A percentile compares a stretch with the other conserved stretches of the same genome.
Evolutionary conservation across 2,888 invertebrate genomes (phyloP).

Genomic region (Idaea biselata): DNA sequence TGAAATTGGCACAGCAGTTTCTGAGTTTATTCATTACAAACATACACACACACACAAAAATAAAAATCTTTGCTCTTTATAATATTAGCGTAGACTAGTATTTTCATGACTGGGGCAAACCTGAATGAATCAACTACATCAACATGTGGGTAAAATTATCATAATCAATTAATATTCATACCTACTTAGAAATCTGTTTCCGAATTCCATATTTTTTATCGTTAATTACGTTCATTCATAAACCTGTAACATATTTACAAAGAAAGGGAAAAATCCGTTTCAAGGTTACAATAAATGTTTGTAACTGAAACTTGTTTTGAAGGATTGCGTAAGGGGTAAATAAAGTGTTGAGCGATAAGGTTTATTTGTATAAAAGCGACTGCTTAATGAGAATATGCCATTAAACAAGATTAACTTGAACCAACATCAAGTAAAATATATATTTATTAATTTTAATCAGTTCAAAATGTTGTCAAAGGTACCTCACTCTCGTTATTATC

Average conservation of each 20-base stretch:
- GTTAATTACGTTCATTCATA: not conserved
- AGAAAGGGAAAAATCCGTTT: not conserved
- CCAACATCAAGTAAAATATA: conserved; percentile 20
- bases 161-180: not conserved
- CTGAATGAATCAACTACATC: not conserved
- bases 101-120: not conserved
- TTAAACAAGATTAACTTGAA: conserved; percentile 6
- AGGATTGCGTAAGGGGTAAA: conserved; percentile 11
- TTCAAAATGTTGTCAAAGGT: not conserved
- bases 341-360: not conserved
- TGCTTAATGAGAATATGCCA: not conserved
- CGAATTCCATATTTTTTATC: not conserved
- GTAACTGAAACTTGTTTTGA: not conserved
- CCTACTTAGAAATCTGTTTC: not conserved
- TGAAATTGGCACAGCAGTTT: no score
- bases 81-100: not conserved
- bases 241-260: not conserved
- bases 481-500: not conserved
- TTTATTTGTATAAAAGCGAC: conserved; percentile 1
- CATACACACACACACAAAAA: no score
- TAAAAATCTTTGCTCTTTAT: no score
- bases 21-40: no score
- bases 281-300: not conserved
- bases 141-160: not conserved
- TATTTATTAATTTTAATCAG: not conserved